A percentile compares a stretch with the other conserved stretches of the same genome.
Evolutionary conservation across 2,113 vertebrate species (phyloP).

Genomic region (Sander lucioperca): DNA sequence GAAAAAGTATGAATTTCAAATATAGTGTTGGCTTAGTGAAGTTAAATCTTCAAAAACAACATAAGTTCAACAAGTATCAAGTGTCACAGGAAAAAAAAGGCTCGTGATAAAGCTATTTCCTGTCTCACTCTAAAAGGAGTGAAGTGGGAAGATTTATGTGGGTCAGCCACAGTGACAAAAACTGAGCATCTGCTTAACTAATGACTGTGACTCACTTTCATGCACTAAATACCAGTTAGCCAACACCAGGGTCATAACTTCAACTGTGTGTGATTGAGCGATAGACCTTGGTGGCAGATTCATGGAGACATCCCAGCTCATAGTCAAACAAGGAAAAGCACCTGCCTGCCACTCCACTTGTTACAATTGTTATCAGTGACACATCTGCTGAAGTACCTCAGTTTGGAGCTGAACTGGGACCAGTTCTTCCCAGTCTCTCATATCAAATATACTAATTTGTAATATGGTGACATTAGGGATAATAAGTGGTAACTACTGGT

Average conservation of each 20-base stretch:
- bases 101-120: constrained; percentile 16
- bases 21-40: neutral
- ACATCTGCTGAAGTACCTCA: constrained; percentile 13
- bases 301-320: neutral
- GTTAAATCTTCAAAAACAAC: neutral
- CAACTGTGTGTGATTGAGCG: neutral
- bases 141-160: constrained; percentile 39
- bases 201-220: constrained; percentile 46
- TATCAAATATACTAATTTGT: constrained; percentile 2
- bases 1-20: neutral
- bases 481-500: neutral
- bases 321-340: constrained; percentile 16
- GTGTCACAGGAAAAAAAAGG: neutral
- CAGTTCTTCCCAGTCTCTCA: neutral
- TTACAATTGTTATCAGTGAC: constrained; percentile 38
- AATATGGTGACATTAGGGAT: neutral
- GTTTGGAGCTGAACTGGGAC: neutral
- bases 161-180: neutral
- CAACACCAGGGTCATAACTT: constrained; percentile 7
- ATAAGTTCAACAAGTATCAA: neutral
- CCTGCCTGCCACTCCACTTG: constrained; percentile 14
- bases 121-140: constrained; percentile 22
- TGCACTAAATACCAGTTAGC: constrained; percentile 11
- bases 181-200: constrained; percentile 33
- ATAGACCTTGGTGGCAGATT: neutral